Evolutionary conservation across 2,113 vertebrate genomes (phyloP), one percentile per base, ranked within the genome.

Genomic region (Phalacrocorax aristotelis): DNA sequence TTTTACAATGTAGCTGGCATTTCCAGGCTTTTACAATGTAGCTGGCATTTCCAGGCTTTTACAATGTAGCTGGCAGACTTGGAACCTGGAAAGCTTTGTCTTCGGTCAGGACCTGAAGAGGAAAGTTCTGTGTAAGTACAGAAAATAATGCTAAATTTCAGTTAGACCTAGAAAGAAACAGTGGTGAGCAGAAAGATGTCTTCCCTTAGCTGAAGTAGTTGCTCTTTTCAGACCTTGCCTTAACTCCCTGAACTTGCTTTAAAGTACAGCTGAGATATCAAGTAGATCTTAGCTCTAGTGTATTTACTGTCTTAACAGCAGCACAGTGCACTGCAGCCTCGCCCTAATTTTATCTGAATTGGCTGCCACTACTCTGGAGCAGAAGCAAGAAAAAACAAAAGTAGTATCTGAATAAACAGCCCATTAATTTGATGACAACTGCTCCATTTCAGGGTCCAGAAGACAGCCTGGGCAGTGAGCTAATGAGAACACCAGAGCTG

Each of bases 401-500:
- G 71, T 62, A 74, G 44, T 95, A 91, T 87, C 71, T 94, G 70
- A 61, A 79, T 93, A 90, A 92, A 91, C 85, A 95, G 54, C 13
- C 83, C 55, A 83, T 77, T 95, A 93, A 90, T 68, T 87, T 89
- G 42, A 77, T 84, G 92, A 69, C 71, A 90, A 85, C 78, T 89
- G 66, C 87, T 91, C 75, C 69, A 21, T 82, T 42, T 90, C 66
- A 84, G 90, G 72, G 87, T 92, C 69, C 87, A 89, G 83, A 87
- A 89, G 68, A 65, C 84, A 95, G 89, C 85, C 87, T 11, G 34
- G 52, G 76, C 77, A 86, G 71, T 87, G 84, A 95, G 90, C 70
- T 96, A 97, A 97, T 95, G 95, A 97, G 96, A 97, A 97, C 86
- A 95, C 81, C 97, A 97, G 96, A 97, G 70, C 83, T 30, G 20